Conservation (phyloP, 2,888 invertebrate species). For the Epinotia demarniana region DNA sequence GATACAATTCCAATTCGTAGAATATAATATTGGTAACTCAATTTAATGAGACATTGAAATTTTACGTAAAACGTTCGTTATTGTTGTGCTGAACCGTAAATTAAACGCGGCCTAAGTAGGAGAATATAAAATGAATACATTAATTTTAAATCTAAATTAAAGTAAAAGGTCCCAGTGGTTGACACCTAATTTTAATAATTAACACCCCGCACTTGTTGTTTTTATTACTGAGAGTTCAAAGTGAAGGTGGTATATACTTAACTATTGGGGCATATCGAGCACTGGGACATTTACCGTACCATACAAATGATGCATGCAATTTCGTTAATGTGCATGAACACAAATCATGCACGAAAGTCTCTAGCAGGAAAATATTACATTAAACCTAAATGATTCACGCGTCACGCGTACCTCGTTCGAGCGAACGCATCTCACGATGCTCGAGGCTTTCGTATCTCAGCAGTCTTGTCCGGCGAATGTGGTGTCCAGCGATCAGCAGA, state of each 20-base stretch:
- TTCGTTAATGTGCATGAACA: slow-evolving; percentile 29
- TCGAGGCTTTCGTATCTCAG: slow-evolving; percentile 45
- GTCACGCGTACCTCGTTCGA: slow-evolving; percentile 9
- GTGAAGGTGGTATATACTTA: too few relatives aligned
- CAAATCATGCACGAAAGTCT: slow-evolving; percentile 36
- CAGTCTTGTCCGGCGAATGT: slow-evolving; percentile 66
- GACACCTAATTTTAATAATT: too few relatives aligned
- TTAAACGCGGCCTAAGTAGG: background rate
- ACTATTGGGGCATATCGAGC: too few relatives aligned
- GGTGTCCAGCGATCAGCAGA: slow-evolving; percentile 68
- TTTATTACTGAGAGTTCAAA: too few relatives aligned
- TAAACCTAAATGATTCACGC: slow-evolving; percentile 11
- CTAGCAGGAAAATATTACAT: slow-evolving; percentile 10
- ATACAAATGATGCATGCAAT: slow-evolving; percentile 11
- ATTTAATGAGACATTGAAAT: background rate
- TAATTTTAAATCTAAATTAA: background rate
- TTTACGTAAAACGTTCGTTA: too few relatives aligned
- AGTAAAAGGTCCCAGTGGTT: too few relatives aligned
- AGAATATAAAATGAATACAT: background rate
- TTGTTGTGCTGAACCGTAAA: too few relatives aligned
- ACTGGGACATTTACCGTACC: background rate
- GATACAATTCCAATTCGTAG: background rate
- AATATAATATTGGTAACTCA: background rate
- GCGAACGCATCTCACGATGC: slow-evolving; percentile 17
- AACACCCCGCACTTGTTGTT: too few relatives aligned